Percentiles rank a stretch among this genome's conserved stretches.
Conservation (phyloP, 1,140 invertebrate genomes). For the Neodiprion lecontei region DNA sequence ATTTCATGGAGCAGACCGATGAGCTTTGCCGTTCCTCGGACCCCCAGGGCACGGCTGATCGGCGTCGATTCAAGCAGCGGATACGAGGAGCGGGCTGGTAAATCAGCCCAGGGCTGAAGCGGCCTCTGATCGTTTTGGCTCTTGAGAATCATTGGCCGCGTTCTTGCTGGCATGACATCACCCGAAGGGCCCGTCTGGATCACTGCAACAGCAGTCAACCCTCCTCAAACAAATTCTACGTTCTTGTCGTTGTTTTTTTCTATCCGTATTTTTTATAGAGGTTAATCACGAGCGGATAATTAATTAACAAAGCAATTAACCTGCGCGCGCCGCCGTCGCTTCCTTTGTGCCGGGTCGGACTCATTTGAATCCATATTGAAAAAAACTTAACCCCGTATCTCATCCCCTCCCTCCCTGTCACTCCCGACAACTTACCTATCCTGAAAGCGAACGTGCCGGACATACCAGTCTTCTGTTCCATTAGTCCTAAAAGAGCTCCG, state of each 20-base stretch:
- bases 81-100: not conserved
- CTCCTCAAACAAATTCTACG: not conserved
- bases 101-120: conserved; percentile 1
- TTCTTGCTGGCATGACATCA: conserved; percentile 4
- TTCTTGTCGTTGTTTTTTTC: not conserved
- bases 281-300: not conserved
- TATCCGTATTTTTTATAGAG: not conserved
- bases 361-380: conserved; percentile 7
- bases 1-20: too few relatives aligned
- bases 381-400: not conserved
- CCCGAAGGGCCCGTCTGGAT: not conserved
- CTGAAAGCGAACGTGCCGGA: not conserved
- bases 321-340: not conserved
- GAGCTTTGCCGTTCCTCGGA: too few relatives aligned
- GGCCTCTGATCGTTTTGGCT: not conserved
- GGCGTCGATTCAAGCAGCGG: too few relatives aligned
- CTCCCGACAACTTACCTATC: not conserved
- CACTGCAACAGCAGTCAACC: not conserved
- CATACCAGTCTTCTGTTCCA: not conserved
- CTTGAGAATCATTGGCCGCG: not conserved
- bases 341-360: not conserved
- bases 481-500: conserved; percentile 3
- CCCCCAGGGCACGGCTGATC: too few relatives aligned
- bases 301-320: conserved; percentile 5
- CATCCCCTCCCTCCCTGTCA: not conserved